Evolutionary conservation across 1,140 invertebrate genomes (phyloP).

Genomic region (Bombus huntii): DNA sequence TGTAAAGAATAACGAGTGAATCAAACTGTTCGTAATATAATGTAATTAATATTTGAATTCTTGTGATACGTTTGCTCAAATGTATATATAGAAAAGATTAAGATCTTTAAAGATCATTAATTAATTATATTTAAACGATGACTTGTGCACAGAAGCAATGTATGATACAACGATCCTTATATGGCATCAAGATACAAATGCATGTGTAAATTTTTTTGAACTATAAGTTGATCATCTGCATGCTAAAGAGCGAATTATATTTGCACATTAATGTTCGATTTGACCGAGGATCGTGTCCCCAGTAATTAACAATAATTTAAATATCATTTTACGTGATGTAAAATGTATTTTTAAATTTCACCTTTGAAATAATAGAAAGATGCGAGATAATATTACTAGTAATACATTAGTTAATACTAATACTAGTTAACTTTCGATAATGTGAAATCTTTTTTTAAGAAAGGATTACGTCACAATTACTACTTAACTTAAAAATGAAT

Average conservation of each 20-base stretch:
- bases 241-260: slow-evolving; percentile 6
- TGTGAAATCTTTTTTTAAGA: background rate
- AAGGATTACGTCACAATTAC: background rate
- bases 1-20: background rate
- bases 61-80: background rate
- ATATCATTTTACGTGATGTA: background rate
- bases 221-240: slow-evolving; percentile 3
- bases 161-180: slow-evolving; percentile 6
- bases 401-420: too few relatives aligned
- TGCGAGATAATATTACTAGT: background rate
- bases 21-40: background rate
- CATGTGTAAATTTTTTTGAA: slow-evolving; percentile 14
- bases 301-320: background rate
- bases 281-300: background rate
- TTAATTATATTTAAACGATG: background rate
- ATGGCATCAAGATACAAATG: background rate
- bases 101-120: background rate
- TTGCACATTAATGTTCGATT: slow-evolving; percentile 7
- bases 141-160: background rate
- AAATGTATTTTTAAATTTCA: background rate
- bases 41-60: slow-evolving; percentile 4
- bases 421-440: background rate
- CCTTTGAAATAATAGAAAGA: too few relatives aligned
- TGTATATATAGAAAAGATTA: too few relatives aligned
- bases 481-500: background rate